These are phyloP conservation scores for Lepetodrilus schrolli DNA, from an alignment of 2,888 invertebrate genomes.

Conservation along the genomic window DNA sequence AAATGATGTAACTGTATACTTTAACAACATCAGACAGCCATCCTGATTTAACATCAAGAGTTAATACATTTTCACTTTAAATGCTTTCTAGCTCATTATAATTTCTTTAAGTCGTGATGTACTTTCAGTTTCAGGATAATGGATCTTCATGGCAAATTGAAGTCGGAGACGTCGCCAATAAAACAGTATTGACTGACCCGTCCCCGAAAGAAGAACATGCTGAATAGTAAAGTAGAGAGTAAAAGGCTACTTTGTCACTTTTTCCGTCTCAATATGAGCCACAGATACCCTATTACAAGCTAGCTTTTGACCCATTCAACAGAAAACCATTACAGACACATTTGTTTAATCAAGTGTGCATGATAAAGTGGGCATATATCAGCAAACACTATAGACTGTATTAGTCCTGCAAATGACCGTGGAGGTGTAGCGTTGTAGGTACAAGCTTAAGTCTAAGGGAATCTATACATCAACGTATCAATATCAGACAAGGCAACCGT, in stretches of 20 bases:
- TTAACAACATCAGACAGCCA: too few species aligned
- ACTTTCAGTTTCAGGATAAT: too few species aligned
- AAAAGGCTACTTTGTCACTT: background rate
- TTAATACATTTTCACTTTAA: background rate
- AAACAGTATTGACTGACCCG: too few species aligned
- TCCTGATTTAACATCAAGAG: background rate
- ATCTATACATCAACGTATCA: too few species aligned
- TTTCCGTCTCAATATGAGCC: background rate
- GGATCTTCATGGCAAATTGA: too few species aligned
- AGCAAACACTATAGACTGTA: background rate
- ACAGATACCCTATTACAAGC: background rate
- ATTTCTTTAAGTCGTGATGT: too few species aligned
- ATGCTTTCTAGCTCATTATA: too few species aligned
- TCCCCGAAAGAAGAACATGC: too few species aligned
- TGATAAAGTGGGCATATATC: background rate
- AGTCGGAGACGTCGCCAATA: too few species aligned
- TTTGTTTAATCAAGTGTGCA: constrained; percentile 1
- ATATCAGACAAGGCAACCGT: too few species aligned
- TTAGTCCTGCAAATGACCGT: background rate
- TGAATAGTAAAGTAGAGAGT: too few species aligned
- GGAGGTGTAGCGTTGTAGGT: background rate
- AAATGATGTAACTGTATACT: background rate
- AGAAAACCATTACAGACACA: background rate
- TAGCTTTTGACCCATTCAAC: background rate
- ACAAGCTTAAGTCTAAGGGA: too few species aligned